Evolutionary conservation across 2,113 vertebrate genomes (phyloP).

Genomic region (Acrocephalus arundinaceus): DNA sequence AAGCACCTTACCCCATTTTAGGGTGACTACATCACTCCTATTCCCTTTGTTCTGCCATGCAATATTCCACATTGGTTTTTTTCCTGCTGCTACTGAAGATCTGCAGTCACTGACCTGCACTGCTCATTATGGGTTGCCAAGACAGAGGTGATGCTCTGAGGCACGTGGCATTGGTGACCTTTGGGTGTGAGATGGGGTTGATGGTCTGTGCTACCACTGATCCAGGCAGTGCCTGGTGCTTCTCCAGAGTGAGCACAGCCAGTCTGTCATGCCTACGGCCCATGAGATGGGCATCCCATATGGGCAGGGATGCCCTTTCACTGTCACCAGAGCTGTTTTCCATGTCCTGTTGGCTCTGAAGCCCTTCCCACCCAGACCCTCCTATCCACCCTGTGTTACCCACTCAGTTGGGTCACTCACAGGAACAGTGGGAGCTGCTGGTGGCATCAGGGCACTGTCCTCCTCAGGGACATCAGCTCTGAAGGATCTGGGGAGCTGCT

Average conservation of each 20-base stretch:
- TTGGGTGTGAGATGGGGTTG: neutral
- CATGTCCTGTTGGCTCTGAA: neutral
- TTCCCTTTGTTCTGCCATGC: neutral
- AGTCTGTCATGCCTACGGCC: neutral
- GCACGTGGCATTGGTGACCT: neutral
- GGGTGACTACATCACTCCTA: neutral
- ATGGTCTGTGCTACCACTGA: neutral
- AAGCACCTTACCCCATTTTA: neutral
- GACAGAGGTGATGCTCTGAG: neutral
- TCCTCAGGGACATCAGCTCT: neutral
- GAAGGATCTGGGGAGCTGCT: neutral
- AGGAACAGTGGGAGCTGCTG: neutral
- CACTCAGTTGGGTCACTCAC: neutral
- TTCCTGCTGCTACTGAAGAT: neutral
- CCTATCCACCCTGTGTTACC: neutral
- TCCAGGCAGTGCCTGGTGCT: neutral
- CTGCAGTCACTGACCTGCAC: neutral
- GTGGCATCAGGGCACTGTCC: neutral
- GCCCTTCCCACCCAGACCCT: rapidly evolving
- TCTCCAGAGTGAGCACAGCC: neutral
- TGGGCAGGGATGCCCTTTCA: neutral
- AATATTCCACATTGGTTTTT: neutral
- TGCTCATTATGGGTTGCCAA: neutral
- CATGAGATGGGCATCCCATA: too few relatives aligned
- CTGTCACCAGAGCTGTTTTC: rapidly evolving